Base-by-base conservation (phyloP, 1,140 invertebrate genomes). In the Drosophila novamexicana region DNA sequence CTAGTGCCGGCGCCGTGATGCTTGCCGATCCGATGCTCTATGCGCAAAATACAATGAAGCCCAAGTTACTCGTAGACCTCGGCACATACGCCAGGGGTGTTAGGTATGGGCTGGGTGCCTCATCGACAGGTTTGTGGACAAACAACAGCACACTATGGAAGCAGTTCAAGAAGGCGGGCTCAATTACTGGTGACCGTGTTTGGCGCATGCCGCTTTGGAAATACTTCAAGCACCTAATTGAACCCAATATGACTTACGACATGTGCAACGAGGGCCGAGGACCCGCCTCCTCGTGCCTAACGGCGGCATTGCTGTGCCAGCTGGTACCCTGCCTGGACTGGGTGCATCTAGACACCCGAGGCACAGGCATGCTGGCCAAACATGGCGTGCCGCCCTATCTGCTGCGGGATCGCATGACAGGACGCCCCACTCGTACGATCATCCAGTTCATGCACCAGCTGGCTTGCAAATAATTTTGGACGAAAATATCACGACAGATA, bases 171-270 rank as follows among this genome's bases (percentile, higher is more conserved):
- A 85, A 94, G 47, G 96, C 96, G 1, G 95, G 96, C 39, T 91
- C 93, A 8, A 63, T 93, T 8, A 96, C 96, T 3, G 97, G 97
- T 0, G 97, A 98, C 92, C 93, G 97, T 49, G 93, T 98, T 2
- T 98, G 97, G 97, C 93, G 97, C 80, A 95, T 98, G 94, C 97
- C 97, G 0, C 91, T 98, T 1, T 98, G 96, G 95, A 94, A 96
- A 50, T 94, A 95, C 81, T 98, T 96, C 84, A 94, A 94, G 2
- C 94, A 95, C 39, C 93, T 95, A 84, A 93, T 98, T 40, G 95
- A 93, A 18, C 68, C 78, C 0, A 44, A 18, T 6, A 49, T 45
- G 14, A 84, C 90, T n/a, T 84, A 85, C 54, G 95, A 96, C 90
- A 66, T 96, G 2, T 94, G 95, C 80, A 96, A 96, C 81, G 91